A percentile compares a stretch with the other conserved stretches of the same genome.
phyloP scores from a whole-genome alignment of 1,140 invertebrate species.

The Asbolus verrucosus region DNA sequence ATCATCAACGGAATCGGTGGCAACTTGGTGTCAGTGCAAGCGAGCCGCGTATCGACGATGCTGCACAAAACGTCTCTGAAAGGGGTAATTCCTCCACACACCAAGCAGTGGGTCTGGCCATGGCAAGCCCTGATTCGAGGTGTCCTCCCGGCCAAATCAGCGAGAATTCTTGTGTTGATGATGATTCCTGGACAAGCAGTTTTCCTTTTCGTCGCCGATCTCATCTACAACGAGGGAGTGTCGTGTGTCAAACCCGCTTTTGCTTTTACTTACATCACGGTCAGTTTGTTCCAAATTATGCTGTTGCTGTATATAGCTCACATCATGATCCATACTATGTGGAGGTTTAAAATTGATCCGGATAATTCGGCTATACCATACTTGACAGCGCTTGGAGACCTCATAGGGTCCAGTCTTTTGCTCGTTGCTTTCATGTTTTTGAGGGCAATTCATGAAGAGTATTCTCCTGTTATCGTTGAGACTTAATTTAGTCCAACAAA shows the following conservation, averaged over 20 bases:
- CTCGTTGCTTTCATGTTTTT: constrained; percentile 87
- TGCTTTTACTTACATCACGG: constrained; percentile 74
- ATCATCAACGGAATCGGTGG: constrained; percentile 97
- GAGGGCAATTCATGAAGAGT: constrained; percentile 67
- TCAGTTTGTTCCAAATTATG: constrained; percentile 77
- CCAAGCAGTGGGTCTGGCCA: constrained; percentile 81
- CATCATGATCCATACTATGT: constrained; percentile 91
- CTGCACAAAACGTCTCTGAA: constrained; percentile 85
- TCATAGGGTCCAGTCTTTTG: constrained; percentile 89
- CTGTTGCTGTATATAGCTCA: constrained; percentile 85
- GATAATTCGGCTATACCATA: constrained; percentile 98
- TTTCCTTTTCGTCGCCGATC: constrained; percentile 88
- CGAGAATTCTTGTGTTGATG: constrained; percentile 86
- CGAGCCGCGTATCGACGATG: constrained; percentile 92
- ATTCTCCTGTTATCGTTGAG: not conserved
- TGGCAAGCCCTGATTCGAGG: constrained; percentile 84
- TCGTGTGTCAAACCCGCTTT: constrained; percentile 74
- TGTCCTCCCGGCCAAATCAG: constrained; percentile 82
- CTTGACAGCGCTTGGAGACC: constrained; percentile 93
- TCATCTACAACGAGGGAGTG: constrained; percentile 71
- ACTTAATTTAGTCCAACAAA: too few relatives aligned
- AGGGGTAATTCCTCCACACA: constrained; percentile 80
- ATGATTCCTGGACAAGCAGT: constrained; percentile 93
- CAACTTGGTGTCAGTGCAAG: constrained; percentile 97
- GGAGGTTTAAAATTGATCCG: constrained; percentile 91